Conservation (phyloP, 2,113 vertebrate species). For the Corvus hawaiiensis region DNA sequence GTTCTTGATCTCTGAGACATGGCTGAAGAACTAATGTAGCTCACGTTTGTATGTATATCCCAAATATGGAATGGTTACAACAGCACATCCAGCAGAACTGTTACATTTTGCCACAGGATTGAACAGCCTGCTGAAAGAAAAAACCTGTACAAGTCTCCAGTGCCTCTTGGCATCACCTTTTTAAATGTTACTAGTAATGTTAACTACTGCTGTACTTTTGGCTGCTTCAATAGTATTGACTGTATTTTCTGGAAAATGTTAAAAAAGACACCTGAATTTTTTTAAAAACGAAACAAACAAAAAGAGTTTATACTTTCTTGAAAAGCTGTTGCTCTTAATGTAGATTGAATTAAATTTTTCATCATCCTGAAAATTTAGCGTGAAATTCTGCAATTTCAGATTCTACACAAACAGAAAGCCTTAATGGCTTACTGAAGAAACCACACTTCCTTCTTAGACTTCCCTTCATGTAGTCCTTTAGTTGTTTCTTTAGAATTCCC, state of each 20-base stretch:
- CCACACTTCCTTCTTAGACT: neutral
- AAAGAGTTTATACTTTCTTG: neutral
- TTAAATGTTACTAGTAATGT: neutral
- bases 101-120: neutral
- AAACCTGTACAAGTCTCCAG: neutral
- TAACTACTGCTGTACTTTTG: neutral
- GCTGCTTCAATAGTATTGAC: neutral
- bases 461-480: neutral
- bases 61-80: neutral
- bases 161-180: neutral
- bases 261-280: neutral
- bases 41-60: neutral
- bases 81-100: neutral
- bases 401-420: constrained; percentile 5
- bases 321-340: constrained; percentile 5
- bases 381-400: neutral
- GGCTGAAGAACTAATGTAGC: neutral
- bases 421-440: constrained; percentile 1
- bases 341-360: constrained; percentile 25
- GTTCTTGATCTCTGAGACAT: neutral
- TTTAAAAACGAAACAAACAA: neutral
- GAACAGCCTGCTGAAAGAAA: neutral
- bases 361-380: neutral
- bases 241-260: neutral
- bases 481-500: neutral